Conservation (phyloP, 2,797 vertebrate species). For the Valencia hispanica region DNA sequence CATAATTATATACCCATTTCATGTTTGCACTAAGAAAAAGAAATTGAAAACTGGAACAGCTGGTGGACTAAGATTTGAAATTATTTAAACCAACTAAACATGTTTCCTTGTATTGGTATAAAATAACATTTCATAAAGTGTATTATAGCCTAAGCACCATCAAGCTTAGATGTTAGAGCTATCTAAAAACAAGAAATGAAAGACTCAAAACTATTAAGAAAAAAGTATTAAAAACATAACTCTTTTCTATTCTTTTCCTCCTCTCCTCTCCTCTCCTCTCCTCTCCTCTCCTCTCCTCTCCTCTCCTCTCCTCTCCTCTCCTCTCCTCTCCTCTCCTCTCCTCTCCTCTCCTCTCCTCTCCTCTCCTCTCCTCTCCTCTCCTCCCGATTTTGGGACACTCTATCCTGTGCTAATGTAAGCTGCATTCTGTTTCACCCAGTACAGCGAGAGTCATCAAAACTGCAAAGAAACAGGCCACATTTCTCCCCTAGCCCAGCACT, state of each 20-base stretch:
- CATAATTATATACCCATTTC: background rate
- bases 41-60: background rate
- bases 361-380: background rate
- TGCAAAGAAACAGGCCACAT: conserved; percentile 77
- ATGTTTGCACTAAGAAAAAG: background rate
- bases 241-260: background rate
- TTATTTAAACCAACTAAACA: background rate
- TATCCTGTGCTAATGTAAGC: conserved; percentile 75
- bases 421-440: conserved; percentile 77
- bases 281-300: background rate
- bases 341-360: background rate
- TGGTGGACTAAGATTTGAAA: background rate
- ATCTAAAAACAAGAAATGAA: background rate
- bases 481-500: conserved; percentile 81
- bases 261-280: background rate
- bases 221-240: background rate
- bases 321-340: background rate
- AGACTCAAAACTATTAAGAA: background rate
- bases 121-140: background rate
- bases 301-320: background rate
- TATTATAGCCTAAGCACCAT: background rate
- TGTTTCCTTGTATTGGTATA: background rate
- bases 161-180: background rate
- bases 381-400: conserved; percentile 59
- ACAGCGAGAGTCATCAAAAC: conserved; percentile 81